Evolutionary conservation across 2,797 vertebrate genomes (phyloP).

Genomic region (Cichlasoma orientale): DNA sequence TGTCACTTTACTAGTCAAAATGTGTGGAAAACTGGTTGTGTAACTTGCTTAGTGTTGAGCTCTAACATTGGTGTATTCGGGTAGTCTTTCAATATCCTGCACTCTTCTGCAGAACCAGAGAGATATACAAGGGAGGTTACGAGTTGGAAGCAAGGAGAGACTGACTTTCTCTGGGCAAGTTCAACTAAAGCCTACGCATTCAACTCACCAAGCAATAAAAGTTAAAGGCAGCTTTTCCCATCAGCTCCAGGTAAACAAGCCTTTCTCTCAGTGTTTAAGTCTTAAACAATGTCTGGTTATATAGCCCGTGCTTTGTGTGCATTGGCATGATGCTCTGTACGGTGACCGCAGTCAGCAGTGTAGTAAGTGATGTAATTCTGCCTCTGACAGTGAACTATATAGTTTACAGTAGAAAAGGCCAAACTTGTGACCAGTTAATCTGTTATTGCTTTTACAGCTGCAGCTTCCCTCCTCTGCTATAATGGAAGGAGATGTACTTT

Average conservation of each 20-base stretch:
- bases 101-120: slow-evolving; percentile 70
- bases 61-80: neutral
- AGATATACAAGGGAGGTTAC: slow-evolving; percentile 75
- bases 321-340: neutral
- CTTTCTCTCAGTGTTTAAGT: neutral
- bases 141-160: slow-evolving; percentile 75
- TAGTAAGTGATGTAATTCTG: neutral
- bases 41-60: neutral
- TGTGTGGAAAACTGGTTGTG: too few species aligned
- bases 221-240: slow-evolving; percentile 78
- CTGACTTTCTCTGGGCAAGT: slow-evolving; percentile 78
- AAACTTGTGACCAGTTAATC: slow-evolving; percentile 13
- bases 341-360: neutral
- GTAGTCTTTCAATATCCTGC: neutral
- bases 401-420: slow-evolving; percentile 38
- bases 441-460: slow-evolving; percentile 76
- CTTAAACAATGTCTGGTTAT: neutral
- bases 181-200: slow-evolving; percentile 62
- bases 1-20: neutral
- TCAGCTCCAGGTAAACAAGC: slow-evolving; percentile 81
- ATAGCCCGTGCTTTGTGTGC: neutral
- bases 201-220: slow-evolving; percentile 59
- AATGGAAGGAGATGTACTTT: slow-evolving; percentile 77
- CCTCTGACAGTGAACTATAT: neutral
- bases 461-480: slow-evolving; percentile 76